These are phyloP conservation scores for Cryptoprocta ferox DNA, from an alignment of 2,797 vertebrate species.

Conservation along the genomic window DNA sequence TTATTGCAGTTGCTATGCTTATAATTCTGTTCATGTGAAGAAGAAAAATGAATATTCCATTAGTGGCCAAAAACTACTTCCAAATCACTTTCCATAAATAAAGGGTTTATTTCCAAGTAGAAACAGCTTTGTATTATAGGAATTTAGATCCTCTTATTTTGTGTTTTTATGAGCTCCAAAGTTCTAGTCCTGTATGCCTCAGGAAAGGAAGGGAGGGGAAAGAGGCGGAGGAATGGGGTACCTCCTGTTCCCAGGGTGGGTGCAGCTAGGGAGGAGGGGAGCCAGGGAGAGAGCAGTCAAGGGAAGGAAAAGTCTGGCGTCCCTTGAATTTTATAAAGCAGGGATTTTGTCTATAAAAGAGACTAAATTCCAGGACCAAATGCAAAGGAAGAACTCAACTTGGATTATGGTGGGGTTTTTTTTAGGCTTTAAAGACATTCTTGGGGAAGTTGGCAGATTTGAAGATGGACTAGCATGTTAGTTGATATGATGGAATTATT, in stretches of 20 bases:
- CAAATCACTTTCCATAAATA: constrained; percentile 24
- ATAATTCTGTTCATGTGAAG: constrained; percentile 49
- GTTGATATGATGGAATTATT: not conserved
- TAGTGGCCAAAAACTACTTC: constrained; percentile 52
- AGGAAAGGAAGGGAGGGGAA: not conserved
- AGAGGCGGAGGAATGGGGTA: not conserved
- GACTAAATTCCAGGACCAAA: not conserved
- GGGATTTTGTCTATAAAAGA: not conserved
- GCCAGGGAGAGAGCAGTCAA: not conserved
- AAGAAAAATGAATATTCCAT: constrained; percentile 49
- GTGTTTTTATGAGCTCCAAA: constrained; percentile 34
- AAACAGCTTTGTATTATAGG: constrained; percentile 37
- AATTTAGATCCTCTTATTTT: constrained; percentile 38
- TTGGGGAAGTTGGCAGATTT: not conserved
- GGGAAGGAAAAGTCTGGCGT: not conserved
- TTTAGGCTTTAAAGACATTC: not conserved
- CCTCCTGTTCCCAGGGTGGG: not conserved
- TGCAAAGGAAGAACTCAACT: not conserved
- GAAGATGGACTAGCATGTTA: not conserved
- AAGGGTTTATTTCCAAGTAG: constrained; percentile 53
- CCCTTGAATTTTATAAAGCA: not conserved
- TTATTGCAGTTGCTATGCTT: constrained; percentile 32
- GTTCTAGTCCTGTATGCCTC: not conserved
- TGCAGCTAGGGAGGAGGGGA: not conserved
- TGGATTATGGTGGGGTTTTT: not conserved